Conservation (phyloP, 2,113 vertebrate genomes). For the Heloderma charlesbogerti region DNA sequence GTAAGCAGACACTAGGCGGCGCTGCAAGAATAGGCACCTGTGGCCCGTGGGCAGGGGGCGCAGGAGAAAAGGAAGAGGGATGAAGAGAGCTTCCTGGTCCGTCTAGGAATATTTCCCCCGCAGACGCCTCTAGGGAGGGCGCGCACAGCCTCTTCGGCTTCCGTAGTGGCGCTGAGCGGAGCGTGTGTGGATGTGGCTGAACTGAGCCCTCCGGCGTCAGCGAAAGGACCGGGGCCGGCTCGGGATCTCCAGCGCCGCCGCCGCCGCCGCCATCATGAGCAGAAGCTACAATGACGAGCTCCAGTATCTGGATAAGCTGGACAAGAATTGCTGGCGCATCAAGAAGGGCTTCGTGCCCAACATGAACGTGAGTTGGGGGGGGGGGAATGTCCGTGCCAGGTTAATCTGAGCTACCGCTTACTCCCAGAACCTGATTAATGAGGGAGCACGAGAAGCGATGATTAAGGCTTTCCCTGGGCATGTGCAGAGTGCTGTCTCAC, state of each 20-base stretch:
- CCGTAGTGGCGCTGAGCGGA: not conserved
- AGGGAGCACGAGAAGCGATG: not conserved
- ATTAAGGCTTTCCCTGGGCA: not conserved
- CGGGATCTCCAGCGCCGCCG: not conserved
- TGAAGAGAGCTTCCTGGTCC: rapidly evolving
- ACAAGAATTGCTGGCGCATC: constrained; percentile 92
- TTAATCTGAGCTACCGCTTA: not conserved
- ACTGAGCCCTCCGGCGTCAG: rapidly evolving
- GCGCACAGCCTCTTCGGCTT: rapidly evolving
- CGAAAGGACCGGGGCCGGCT: rapidly evolving
- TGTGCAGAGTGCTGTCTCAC: not conserved
- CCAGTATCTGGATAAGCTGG: constrained; percentile 92
- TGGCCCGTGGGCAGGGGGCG: rapidly evolving
- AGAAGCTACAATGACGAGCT: constrained; percentile 96
- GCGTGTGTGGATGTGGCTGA: rapidly evolving
- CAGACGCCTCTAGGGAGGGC: not conserved
- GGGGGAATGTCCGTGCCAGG: not conserved
- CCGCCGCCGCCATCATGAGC: constrained; percentile 82
- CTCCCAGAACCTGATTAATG: not conserved
- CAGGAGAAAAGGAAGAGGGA: no score
- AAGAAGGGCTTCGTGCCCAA: constrained; percentile 97
- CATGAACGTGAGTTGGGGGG: constrained; percentile 87
- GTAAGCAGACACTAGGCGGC: not conserved
- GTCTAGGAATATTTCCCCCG: rapidly evolving
- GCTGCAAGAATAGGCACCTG: not conserved